phyloP scores from a whole-genome alignment of 2,888 invertebrate genomes.

The Philonicus albiceps region DNA sequence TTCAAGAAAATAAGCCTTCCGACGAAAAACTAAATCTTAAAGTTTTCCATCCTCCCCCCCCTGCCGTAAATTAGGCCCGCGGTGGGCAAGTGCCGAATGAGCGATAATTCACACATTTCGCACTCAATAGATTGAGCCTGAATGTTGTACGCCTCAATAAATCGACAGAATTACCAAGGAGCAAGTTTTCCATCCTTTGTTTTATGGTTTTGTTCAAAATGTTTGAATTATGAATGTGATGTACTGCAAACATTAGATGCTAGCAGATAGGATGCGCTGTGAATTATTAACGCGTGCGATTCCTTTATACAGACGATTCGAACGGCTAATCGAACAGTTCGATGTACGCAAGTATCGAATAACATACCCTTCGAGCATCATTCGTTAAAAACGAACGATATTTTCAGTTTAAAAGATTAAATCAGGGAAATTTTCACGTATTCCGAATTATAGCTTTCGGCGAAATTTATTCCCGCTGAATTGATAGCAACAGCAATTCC shows the following conservation, averaged over 20 bases:
- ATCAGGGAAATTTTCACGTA: conserved; percentile 14
- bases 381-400: not conserved
- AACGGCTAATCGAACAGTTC: not conserved
- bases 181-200: conserved; percentile 16
- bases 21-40: not conserved
- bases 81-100: not conserved
- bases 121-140: not conserved
- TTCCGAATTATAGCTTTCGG: conserved; percentile 4
- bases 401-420: conserved; percentile 24
- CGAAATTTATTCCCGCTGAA: conserved; percentile 2
- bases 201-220: conserved; percentile 24
- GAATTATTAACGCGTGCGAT: conserved; percentile 27
- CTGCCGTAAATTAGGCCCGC: not conserved
- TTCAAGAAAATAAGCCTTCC: not conserved
- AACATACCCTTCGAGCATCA: not conserved
- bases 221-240: conserved; percentile 27
- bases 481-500: conserved; percentile 1
- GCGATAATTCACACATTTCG: conserved; percentile 1
- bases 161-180: conserved; percentile 22
- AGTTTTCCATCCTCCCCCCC: not conserved
- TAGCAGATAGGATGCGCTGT: not conserved
- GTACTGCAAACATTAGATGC: conserved; percentile 4
- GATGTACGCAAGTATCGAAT: not conserved
- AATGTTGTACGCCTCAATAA: conserved; percentile 10
- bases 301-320: not conserved